Conservation (phyloP, 2,113 vertebrate genomes). For the Dromiciops gliroides region DNA sequence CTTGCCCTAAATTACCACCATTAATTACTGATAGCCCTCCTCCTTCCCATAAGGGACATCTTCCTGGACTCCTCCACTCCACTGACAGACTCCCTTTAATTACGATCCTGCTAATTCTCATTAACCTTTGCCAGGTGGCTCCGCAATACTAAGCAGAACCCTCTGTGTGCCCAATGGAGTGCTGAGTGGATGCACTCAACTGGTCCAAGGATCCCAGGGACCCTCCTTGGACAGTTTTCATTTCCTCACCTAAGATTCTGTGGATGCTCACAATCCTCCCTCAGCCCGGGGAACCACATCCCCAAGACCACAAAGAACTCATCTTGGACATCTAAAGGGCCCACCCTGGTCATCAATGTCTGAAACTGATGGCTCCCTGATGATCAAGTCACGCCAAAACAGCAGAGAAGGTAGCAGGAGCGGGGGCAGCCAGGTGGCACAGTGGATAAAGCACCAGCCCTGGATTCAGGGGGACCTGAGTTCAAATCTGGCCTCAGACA, state of each 20-base stretch:
- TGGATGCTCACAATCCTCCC: no score
- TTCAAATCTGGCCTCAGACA: no score
- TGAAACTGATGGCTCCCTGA: background rate
- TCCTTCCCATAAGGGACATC: slow-evolving; percentile 52
- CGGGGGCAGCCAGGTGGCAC: no score
- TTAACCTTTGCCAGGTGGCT: background rate
- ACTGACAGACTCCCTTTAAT: slow-evolving; percentile 58
- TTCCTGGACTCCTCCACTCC: slow-evolving; percentile 39
- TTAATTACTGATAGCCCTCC: slow-evolving; percentile 77
- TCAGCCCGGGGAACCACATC: no score
- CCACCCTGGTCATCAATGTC: background rate
- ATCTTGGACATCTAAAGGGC: no score
- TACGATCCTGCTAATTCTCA: background rate
- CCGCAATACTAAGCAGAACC: background rate
- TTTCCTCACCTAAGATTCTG: background rate
- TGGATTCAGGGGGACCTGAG: no score
- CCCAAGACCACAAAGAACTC: background rate
- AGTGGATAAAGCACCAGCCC: no score
- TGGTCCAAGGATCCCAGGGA: background rate
- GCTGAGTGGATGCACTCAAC: background rate
- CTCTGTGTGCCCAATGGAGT: background rate
- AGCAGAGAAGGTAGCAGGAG: background rate
- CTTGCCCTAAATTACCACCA: slow-evolving; percentile 62
- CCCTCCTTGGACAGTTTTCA: background rate
- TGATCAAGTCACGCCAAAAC: background rate